Evolutionary conservation across 2,113 vertebrate genomes (phyloP).

Genomic region (Megalops atlanticus): DNA sequence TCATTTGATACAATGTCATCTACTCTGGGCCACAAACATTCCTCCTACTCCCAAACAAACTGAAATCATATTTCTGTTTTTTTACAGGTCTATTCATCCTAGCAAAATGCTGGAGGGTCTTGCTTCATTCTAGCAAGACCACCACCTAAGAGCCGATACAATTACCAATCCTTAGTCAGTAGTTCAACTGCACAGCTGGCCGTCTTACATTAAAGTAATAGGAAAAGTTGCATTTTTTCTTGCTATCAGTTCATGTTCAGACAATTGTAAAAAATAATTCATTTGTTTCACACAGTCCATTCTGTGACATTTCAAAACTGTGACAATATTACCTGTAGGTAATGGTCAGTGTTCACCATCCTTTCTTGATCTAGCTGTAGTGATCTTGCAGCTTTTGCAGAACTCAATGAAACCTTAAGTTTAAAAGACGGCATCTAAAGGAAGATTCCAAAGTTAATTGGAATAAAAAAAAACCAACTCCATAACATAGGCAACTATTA

Average conservation of each 20-base stretch:
- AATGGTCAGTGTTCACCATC: no score
- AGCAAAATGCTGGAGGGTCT: no score
- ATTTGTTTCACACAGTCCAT: no score
- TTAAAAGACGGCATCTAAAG: not conserved
- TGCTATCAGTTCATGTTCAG: not conserved
- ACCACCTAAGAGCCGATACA: not conserved
- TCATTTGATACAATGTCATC: not conserved
- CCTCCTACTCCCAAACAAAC: not conserved
- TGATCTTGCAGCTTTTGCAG: no score
- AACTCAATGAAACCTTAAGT: no score
- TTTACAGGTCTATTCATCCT: not conserved
- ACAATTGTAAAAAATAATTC: no score
- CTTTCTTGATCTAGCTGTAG: not conserved
- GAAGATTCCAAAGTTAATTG: not conserved
- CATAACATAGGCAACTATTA: not conserved
- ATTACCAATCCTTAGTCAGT: not conserved
- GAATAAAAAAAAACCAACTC: no score
- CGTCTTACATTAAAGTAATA: not conserved
- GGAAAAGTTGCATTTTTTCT: not conserved
- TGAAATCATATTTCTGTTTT: not conserved
- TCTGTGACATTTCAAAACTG: no score
- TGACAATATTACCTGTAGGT: no score
- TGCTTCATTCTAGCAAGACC: not conserved
- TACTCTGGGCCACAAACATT: not conserved
- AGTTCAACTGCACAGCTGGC: not conserved